A percentile compares a stretch with the other conserved stretches of the same genome.
These are phyloP conservation scores for Masnerella sp. DNA, from an alignment of 2,888 invertebrate genomes.

Conservation along the genomic window DNA sequence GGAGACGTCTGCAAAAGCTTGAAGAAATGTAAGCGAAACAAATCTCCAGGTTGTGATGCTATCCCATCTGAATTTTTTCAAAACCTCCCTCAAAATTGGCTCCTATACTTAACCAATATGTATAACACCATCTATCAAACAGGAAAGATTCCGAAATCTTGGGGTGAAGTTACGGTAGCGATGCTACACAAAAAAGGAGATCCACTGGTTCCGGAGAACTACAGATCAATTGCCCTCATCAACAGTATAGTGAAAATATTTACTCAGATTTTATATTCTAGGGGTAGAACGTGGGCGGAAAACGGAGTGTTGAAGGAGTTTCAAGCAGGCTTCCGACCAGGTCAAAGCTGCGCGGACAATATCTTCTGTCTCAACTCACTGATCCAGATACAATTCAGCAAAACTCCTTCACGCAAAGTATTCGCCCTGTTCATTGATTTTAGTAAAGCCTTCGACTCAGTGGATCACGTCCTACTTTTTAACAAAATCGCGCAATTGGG, in stretches of 20 bases:
- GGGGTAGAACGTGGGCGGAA: background rate
- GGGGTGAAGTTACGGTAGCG: background rate
- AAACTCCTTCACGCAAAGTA: background rate
- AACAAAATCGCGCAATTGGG: background rate
- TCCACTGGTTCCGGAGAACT: constrained; percentile 3
- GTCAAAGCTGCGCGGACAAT: background rate
- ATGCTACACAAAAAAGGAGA: constrained; percentile 14
- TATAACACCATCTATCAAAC: background rate
- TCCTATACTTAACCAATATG: background rate
- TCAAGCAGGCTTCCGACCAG: background rate
- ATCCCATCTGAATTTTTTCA: background rate
- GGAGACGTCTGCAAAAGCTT: background rate
- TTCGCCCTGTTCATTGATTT: constrained; percentile 2
- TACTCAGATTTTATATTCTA: background rate
- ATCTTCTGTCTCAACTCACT: background rate
- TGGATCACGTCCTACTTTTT: background rate
- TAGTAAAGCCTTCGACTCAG: constrained; percentile 2
- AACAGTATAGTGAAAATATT: constrained; percentile 1
- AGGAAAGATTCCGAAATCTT: constrained; percentile 8
- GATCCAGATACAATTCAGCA: background rate
- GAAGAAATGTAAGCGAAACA: constrained; percentile 5
- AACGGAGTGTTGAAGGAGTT: constrained; percentile 1
- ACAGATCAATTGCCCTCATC: constrained; percentile 7
- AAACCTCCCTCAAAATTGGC: constrained; percentile 7
- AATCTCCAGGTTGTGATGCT: constrained; percentile 6